phyloP scores from a whole-genome alignment of 2,113 vertebrate species.

The Ptilonorhynchus violaceus region DNA sequence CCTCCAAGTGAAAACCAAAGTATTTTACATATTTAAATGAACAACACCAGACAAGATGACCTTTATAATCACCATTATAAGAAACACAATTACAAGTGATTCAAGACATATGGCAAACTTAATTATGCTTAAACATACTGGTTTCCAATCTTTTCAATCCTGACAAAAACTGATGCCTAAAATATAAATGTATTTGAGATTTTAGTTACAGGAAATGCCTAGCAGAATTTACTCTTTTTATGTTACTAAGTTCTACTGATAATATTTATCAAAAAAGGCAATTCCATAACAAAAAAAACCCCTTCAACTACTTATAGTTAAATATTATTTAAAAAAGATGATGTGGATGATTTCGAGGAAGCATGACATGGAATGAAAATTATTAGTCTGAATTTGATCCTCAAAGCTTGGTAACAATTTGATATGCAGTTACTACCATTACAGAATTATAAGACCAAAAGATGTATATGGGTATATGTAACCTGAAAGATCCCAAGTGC shows the following conservation, averaged over 20 bases:
- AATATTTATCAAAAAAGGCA: not conserved
- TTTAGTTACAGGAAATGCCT: slow-evolving; percentile 5
- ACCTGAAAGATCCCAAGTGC: not conserved
- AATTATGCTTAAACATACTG: slow-evolving; percentile 33
- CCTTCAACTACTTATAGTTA: not conserved
- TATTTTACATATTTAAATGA: slow-evolving; percentile 1
- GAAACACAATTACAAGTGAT: slow-evolving; percentile 48
- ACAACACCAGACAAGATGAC: slow-evolving; percentile 32
- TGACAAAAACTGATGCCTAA: slow-evolving; percentile 19
- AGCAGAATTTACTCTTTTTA: not conserved
- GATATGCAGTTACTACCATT: not conserved
- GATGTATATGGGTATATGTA: not conserved
- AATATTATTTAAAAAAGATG: not conserved
- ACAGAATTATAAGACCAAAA: not conserved
- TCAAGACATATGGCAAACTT: slow-evolving; percentile 54
- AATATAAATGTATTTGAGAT: slow-evolving; percentile 6
- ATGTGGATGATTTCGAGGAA: not conserved
- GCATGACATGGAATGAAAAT: not conserved
- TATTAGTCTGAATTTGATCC: not conserved
- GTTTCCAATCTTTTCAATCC: slow-evolving; percentile 17
- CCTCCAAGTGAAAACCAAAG: not conserved
- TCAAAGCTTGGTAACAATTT: not conserved
- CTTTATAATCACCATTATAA: slow-evolving; percentile 49
- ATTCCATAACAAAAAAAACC: not conserved
- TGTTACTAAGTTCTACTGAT: not conserved